Evolutionary conservation across 2,797 vertebrate genomes (phyloP).

Genomic region (Phaenicophaeus curvirostris): DNA sequence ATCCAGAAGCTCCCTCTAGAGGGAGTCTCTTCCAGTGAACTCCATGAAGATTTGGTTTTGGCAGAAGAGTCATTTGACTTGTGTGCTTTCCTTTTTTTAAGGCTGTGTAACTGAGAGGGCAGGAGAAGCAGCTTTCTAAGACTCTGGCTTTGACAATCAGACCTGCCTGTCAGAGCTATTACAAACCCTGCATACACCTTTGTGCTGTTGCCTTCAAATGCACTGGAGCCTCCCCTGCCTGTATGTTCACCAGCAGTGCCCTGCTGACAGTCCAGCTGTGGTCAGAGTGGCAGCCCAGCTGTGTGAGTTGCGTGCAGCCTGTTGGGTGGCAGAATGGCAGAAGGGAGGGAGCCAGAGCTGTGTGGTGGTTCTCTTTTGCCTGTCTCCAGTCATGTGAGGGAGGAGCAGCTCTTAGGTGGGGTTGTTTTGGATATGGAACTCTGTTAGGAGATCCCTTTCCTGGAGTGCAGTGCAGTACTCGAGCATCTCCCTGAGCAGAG

Average conservation of each 20-base stretch:
- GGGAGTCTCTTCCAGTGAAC: neutral
- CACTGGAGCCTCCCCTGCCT: neutral
- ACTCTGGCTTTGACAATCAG: neutral
- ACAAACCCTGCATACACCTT: neutral
- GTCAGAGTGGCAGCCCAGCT: neutral
- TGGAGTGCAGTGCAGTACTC: neutral
- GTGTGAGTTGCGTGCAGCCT: neutral
- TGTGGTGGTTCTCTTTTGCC: neutral
- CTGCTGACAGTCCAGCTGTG: neutral
- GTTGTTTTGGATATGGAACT: neutral
- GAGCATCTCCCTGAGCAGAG: neutral
- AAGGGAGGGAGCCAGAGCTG: neutral
- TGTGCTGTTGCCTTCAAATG: neutral
- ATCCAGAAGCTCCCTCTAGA: conserved; percentile 44
- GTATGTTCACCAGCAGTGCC: neutral
- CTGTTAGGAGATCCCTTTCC: neutral
- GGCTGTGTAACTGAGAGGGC: neutral
- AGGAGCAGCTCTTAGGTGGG: neutral
- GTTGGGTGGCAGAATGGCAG: neutral
- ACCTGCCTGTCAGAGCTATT: neutral
- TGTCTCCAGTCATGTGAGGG: neutral
- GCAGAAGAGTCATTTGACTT: neutral
- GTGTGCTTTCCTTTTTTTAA: neutral
- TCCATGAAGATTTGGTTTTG: neutral
- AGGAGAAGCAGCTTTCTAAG: neutral